Evolutionary conservation across 2,888 invertebrate species (phyloP), one percentile per base, ranked within the genome.

Genomic region (Sarcophaga rosellei): DNA sequence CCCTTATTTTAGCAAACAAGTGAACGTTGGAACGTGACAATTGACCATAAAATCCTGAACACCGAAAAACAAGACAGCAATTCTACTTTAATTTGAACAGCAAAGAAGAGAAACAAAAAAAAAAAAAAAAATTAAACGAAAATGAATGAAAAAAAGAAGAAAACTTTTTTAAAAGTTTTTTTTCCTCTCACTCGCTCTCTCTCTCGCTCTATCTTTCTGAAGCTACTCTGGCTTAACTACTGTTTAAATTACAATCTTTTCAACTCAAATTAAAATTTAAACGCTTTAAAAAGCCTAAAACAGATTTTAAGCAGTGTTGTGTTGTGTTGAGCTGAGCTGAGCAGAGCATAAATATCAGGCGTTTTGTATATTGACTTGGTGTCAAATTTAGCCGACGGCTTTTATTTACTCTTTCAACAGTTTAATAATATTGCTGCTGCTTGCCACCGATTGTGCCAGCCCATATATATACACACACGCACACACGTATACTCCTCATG

Each of bases 301-400:
- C 35, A 35, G 17, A 53, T 53, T 12, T 17, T 53, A 15, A 53
- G 17, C 53, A 53, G 12, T 4, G 53, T 17, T 15, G 53, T 15
- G 4, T 8, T 47, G 15, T 1, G 53, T 2, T 47, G 17, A 47
- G 10, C 3, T 47, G 47, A 53, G 53, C 17, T 3, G 53, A 15
- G 17, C 53, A 53, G 15, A 15, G 53, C 53, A 12, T 15, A 15
- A 53, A 53, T 53, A 53, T 1, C 17, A 53, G 17, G 53, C 53
- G 53, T 53, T 20, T 23, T 23, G 21, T 65, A 20, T 65, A 35
- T 25, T 68, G 47, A 47, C 65, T 86, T 62, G 86, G 86, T 86
- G 86, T 86, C 81, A 86, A 78, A 86, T 81, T 78, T 70, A 17
- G 86, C 86, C 86, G 81, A 12, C 84, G 86, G 86, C 86, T 78